phyloP scores from a whole-genome alignment of 2,113 vertebrate genomes.

The Tyto alba region DNA sequence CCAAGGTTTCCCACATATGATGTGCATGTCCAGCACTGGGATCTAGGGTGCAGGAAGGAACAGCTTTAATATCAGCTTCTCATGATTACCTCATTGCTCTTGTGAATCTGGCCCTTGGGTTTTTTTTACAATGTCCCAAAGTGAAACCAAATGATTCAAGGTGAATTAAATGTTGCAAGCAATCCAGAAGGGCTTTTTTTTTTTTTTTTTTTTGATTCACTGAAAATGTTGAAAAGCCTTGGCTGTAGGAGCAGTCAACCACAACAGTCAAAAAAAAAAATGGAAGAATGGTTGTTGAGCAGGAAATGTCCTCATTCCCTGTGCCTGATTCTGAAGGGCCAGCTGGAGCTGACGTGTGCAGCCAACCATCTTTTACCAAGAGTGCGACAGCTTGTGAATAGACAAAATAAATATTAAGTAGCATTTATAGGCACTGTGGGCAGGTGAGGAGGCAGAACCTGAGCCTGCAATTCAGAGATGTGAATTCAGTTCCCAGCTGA shows the following conservation, averaged over 20 bases:
- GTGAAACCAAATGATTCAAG: not conserved
- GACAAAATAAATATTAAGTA: not conserved
- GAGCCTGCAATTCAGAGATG: not conserved
- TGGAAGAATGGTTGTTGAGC: not conserved
- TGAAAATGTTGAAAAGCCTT: slow-evolving; percentile 9
- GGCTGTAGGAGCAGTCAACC: not conserved
- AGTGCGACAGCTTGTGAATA: not conserved
- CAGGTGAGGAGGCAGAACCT: not conserved
- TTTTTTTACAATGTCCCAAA: not conserved
- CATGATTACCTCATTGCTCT: not conserved
- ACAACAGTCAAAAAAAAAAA: not conserved
- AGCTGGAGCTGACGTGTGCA: not conserved
- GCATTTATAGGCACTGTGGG: not conserved
- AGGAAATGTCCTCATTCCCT: not conserved
- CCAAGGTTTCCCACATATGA: not conserved
- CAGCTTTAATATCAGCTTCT: not conserved
- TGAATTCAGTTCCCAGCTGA: not conserved
- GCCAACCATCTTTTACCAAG: not conserved
- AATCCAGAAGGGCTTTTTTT: not conserved
- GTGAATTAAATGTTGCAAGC: not conserved
- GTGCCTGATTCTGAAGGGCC: not conserved
- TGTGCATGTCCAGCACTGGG: not conserved
- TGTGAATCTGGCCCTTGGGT: not conserved
- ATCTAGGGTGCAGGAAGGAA: not conserved
- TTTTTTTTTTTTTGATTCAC: not conserved